Base-by-base conservation (phyloP, 2,888 invertebrate genomes). In the Bibio marci region DNA sequence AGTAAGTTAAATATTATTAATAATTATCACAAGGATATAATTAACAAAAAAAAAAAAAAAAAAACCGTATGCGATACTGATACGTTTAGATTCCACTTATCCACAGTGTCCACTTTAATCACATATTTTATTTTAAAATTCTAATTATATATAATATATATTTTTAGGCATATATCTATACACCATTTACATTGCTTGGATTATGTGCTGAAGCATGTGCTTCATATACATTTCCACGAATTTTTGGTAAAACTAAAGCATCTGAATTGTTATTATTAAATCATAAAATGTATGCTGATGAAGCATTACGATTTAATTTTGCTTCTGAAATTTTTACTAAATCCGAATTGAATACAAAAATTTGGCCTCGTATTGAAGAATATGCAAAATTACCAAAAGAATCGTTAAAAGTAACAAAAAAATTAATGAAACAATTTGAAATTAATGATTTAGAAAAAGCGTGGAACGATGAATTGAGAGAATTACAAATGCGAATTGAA, bases 191-290 rank as follows among this genome's bases (percentile, higher is more conserved):
- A 14, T 69, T 70, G 47, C 59, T 94, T 40, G 92, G 91, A 2
- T 67, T 94, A 47, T 73, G 80, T 27, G 80, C 91, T 13, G 95
- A 97, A 67, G 92, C 80, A 8, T 86, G 88, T 53, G 88, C 92
- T 3, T 76, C 86, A 15, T 80, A 76, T 49, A 76, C 76, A 39
- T 91, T 92, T 56, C 88, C 95, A 1, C 66, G 66, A 50, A 65
- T 91, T 37, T 71, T 97, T 65, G 95, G 95, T 6, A 67, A 70
- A 38, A 75, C 79, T 42, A 86, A 82, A 67, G 73, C 76, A 15
- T 55, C 63, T 4, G 71, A 76, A 53, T 64, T 76, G 64, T 54
- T 77, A 40, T 51, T 71, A 40, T 75, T 87, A 46, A 81, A 80
- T 50, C 69, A 80, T 49, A 85, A 77, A 62, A 65, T 95, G 54